Conservation (phyloP, 2,113 vertebrate species). For the Eonycteris spelaea region DNA sequence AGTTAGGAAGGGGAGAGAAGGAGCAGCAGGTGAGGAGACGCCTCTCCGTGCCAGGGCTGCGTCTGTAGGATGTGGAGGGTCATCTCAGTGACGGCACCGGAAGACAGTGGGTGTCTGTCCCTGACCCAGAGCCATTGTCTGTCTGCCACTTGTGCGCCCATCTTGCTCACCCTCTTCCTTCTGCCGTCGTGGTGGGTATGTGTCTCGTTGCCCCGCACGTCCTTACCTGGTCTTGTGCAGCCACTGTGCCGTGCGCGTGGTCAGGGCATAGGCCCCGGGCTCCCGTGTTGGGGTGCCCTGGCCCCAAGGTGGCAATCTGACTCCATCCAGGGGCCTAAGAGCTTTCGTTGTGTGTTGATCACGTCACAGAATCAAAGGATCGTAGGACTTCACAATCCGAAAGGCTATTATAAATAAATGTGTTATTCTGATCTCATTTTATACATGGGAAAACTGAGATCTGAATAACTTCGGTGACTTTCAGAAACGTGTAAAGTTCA, state of each 20-base stretch:
- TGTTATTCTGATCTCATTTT: not conserved
- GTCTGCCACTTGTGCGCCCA: not conserved
- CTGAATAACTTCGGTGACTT: not conserved
- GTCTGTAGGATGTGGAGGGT: not conserved
- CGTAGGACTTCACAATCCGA: not conserved
- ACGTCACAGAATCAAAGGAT: not conserved
- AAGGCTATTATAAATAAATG: not conserved
- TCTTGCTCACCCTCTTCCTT: not conserved
- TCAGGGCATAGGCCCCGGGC: not conserved
- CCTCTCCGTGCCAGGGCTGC: not conserved
- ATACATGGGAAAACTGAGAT: not conserved
- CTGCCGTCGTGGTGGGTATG: accelerated
- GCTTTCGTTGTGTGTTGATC: not conserved
- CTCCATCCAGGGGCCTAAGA: not conserved
- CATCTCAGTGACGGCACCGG: accelerated
- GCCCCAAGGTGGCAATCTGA: not conserved
- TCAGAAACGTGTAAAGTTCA: not conserved
- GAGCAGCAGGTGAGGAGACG: not conserved
- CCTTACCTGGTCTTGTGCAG: accelerated
- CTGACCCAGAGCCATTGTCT: accelerated
- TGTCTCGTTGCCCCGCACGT: accelerated
- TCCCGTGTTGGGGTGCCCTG: too few species aligned
- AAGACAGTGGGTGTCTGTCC: not conserved
- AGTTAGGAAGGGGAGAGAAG: not conserved
- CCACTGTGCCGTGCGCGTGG: accelerated